Conservation (phyloP, 1,140 invertebrate species). For the Procambarus clarkii region DNA sequence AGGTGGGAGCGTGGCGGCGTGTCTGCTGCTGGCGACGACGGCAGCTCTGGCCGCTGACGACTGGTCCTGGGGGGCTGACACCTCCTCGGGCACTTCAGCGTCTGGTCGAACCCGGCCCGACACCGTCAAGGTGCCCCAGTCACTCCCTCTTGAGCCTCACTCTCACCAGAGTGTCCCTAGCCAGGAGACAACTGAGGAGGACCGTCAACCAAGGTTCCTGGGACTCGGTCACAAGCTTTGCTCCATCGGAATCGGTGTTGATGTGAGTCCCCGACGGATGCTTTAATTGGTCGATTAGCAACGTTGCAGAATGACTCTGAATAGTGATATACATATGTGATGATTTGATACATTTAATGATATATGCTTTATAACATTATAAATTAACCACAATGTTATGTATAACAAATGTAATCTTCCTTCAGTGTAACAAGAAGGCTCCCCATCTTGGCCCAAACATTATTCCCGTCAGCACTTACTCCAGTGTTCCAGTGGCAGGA, state of each 20-base stretch:
- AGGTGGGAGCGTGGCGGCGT: neutral
- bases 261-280: neutral
- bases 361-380: no score
- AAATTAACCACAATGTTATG: no score
- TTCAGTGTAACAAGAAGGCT: neutral
- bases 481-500: neutral
- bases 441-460: neutral
- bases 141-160: neutral
- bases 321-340: no score
- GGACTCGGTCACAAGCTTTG: conserved; percentile 21
- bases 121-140: neutral
- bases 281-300: no score
- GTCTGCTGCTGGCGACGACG: neutral
- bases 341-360: no score
- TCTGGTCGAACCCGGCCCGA: conserved; percentile 1
- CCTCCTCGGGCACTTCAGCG: neutral
- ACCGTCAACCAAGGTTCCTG: conserved; percentile 21
- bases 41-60: neutral
- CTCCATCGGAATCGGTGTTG: conserved; percentile 13
- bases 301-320: no score
- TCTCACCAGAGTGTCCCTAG: neutral
- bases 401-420: neutral
- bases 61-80: conserved; percentile 23
- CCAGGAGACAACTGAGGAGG: neutral
- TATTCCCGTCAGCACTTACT: neutral